Percentiles rank a stretch among this genome's conserved stretches.
Conservation (phyloP, 1,140 invertebrate species). For the Brachionus manjavacas region DNA sequence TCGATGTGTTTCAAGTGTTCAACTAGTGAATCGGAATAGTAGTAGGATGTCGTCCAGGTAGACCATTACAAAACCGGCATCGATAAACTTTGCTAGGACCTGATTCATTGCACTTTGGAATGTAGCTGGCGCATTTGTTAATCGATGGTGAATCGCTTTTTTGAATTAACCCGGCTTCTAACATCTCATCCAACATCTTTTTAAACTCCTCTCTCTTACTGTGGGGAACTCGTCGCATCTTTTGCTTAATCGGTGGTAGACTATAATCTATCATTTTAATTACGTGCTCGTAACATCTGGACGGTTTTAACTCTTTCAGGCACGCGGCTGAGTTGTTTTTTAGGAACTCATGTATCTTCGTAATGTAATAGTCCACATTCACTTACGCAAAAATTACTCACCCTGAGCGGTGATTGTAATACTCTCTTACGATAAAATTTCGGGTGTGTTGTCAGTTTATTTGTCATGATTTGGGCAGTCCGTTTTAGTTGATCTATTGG, state of each 20-base stretch:
- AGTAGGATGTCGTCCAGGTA: slow-evolving; percentile 16
- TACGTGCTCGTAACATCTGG: background rate
- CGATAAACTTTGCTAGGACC: background rate
- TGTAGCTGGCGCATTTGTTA: slow-evolving; percentile 52
- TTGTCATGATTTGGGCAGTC: background rate
- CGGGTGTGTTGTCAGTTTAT: slow-evolving; percentile 28
- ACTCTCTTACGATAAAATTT: background rate
- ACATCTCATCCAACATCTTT: slow-evolving; percentile 12
- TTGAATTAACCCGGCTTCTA: slow-evolving; percentile 44
- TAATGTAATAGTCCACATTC: background rate
- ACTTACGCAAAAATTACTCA: background rate
- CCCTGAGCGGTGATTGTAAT: background rate
- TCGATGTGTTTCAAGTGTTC: slow-evolving; percentile 14
- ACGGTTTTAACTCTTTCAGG: background rate
- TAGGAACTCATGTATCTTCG: background rate
- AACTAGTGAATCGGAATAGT: background rate
- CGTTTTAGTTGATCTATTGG: background rate
- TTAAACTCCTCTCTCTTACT: background rate
- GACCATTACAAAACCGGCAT: slow-evolving; percentile 17
- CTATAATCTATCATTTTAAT: background rate
- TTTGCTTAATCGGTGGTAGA: slow-evolving; percentile 1
- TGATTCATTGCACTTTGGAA: slow-evolving; percentile 51
- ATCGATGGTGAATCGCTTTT: background rate
- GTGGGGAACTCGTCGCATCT: background rate
- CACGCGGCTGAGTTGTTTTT: background rate